A percentile compares a stretch with the other conserved stretches of the same genome.
These are phyloP conservation scores for Orthosia incerta DNA, from an alignment of 2,888 invertebrate genomes.

Conservation along the genomic window DNA sequence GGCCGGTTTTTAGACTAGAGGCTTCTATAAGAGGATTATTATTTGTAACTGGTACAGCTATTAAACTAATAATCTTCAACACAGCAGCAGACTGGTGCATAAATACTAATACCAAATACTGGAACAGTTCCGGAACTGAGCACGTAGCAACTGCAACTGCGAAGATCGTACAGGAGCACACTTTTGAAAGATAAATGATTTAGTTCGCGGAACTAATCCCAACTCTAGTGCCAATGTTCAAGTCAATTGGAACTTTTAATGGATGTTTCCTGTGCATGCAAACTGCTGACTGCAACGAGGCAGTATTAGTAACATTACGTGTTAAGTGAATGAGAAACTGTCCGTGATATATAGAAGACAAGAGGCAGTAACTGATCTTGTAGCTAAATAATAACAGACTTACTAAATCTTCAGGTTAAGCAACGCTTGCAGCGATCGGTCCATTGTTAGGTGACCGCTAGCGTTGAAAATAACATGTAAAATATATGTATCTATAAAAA, in stretches of 20 bases:
- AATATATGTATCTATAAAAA: no score
- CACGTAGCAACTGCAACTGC: slow-evolving; percentile 52
- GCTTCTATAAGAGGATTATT: not conserved
- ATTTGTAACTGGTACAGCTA: not conserved
- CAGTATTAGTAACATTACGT: slow-evolving; percentile 43
- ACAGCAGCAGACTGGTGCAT: slow-evolving; percentile 7
- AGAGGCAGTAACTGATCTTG: no score
- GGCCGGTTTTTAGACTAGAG: no score
- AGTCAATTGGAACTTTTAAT: slow-evolving; percentile 85
- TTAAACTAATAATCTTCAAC: not conserved
- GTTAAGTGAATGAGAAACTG: slow-evolving; percentile 20
- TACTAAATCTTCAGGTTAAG: no score
- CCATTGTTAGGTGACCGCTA: no score
- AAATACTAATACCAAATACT: slow-evolving; percentile 15
- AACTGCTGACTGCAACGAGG: slow-evolving; percentile 67
- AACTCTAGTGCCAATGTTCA: slow-evolving; percentile 77
- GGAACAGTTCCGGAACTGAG: slow-evolving; percentile 28
- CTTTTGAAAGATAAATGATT: slow-evolving; percentile 85
- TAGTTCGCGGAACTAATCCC: slow-evolving; percentile 81
- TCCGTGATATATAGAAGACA: not conserved
- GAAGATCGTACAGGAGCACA: slow-evolving; percentile 61
- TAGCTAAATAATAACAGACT: no score
- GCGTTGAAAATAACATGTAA: no score
- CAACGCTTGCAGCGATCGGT: no score
- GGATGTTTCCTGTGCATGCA: slow-evolving; percentile 81